Percentiles rank a stretch among this genome's conserved stretches.
These are phyloP conservation scores for Miltochrista miniata DNA, from an alignment of 2,888 invertebrate genomes.

Conservation along the genomic window DNA sequence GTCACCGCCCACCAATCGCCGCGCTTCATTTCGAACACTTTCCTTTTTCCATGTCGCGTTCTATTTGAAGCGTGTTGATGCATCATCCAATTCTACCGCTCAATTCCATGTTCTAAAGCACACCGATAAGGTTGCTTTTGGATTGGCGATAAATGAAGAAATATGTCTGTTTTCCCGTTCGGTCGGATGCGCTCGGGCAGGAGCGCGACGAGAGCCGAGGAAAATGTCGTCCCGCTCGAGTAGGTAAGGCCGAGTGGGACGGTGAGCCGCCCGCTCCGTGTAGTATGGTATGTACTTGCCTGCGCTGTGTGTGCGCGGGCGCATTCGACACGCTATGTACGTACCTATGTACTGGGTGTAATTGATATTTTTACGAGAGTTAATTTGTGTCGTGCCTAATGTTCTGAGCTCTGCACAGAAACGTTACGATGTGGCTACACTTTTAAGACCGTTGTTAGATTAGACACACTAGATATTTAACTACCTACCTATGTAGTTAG, in stretches of 20 bases:
- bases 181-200: slow-evolving; percentile 77
- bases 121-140: slow-evolving; percentile 18
- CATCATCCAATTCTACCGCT: slow-evolving; percentile 44
- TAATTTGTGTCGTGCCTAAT: slow-evolving; percentile 52
- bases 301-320: slow-evolving; percentile 10
- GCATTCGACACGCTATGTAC: slow-evolving; percentile 16
- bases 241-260: slow-evolving; percentile 13
- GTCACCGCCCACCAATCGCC: slow-evolving; percentile 75
- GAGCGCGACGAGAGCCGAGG: slow-evolving; percentile 70
- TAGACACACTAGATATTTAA: slow-evolving; percentile 5
- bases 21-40: slow-evolving; percentile 79
- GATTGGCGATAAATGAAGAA: slow-evolving; percentile 21
- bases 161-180: slow-evolving; percentile 76
- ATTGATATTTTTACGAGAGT: slow-evolving; percentile 72
- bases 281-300: slow-evolving; percentile 17
- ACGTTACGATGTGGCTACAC: slow-evolving; percentile 20
- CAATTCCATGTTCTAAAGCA: slow-evolving; percentile 35
- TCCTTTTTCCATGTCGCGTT: slow-evolving; percentile 79
- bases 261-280: slow-evolving; percentile 24
- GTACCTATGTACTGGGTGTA: slow-evolving; percentile 45
- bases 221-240: slow-evolving; percentile 56
- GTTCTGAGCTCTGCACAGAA: slow-evolving; percentile 19
- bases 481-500: no score
- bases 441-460: slow-evolving; percentile 8
- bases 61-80: slow-evolving; percentile 80